Evolutionary conservation across 2,797 vertebrate genomes (phyloP).

Genomic region (Staurois parvus): DNA sequence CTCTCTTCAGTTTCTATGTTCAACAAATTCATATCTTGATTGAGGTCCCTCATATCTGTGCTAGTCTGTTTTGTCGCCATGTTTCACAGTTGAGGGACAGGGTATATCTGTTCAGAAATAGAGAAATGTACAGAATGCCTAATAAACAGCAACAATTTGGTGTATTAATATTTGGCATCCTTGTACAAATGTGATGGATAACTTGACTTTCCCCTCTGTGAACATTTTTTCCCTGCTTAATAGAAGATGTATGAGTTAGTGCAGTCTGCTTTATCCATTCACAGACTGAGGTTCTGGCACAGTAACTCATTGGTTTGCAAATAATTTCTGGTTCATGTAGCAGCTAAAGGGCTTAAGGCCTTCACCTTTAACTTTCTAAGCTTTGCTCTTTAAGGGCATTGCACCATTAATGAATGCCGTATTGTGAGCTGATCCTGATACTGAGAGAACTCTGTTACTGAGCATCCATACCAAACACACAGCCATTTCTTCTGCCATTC

Average conservation of each 20-base stretch:
- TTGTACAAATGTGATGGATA: slow-evolving; percentile 34
- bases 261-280: slow-evolving; percentile 35
- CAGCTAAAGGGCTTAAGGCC: slow-evolving; percentile 55
- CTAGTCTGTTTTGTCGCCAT: not conserved
- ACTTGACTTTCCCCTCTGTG: not conserved
- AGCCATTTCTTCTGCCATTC: slow-evolving; percentile 19
- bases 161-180: not conserved
- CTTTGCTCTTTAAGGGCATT: slow-evolving; percentile 52
- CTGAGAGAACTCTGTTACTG: slow-evolving; percentile 20
- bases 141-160: not conserved
- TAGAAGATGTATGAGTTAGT: slow-evolving; percentile 32
- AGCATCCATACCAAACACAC: slow-evolving; percentile 30
- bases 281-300: slow-evolving; percentile 31
- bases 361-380: slow-evolving; percentile 54
- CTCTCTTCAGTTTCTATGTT: no score
- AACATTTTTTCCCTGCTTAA: not conserved
- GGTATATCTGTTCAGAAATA: not conserved
- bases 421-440: slow-evolving; percentile 44
- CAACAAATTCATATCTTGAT: no score
- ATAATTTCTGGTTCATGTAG: slow-evolving; percentile 58
- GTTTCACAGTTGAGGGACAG: not conserved
- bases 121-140: not conserved
- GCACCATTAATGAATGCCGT: slow-evolving; percentile 52
- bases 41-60: not conserved
- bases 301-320: slow-evolving; percentile 53